Evolutionary conservation across 2,113 vertebrate genomes (phyloP).

Genomic region (Micronisus gabar): DNA sequence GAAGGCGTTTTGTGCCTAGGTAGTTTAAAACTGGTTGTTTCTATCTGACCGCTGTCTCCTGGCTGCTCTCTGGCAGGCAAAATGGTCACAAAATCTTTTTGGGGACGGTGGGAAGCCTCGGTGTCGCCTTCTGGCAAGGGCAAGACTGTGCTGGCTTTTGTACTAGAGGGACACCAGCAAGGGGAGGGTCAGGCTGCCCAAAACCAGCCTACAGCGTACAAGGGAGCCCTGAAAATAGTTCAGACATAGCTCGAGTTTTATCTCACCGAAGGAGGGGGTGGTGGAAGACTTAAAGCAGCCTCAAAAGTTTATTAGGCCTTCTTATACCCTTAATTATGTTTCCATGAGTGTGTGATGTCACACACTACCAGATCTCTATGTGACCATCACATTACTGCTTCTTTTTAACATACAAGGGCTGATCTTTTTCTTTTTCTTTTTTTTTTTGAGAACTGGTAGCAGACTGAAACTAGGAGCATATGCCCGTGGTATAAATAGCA

Average conservation of each 20-base stretch:
- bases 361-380: not conserved
- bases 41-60: not conserved
- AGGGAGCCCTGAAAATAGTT: not conserved
- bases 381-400: not conserved
- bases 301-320: not conserved
- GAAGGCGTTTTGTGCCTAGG: not conserved
- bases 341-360: not conserved
- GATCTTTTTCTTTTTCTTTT: not conserved
- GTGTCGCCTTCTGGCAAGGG: not conserved
- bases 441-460: not conserved
- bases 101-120: not conserved
- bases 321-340: not conserved
- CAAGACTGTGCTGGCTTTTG: not conserved
- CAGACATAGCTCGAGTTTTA: not conserved
- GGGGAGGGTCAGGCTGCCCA: not conserved
- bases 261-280: not conserved
- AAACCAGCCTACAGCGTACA: not conserved
- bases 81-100: not conserved
- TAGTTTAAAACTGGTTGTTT: not conserved
- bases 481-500: constrained; percentile 8
- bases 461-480: not conserved
- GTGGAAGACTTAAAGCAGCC: not conserved
- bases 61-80: not conserved
- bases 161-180: not conserved
- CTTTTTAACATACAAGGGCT: not conserved